A percentile compares a stretch with the other conserved stretches of the same genome.
Conservation (phyloP, 2,113 vertebrate genomes). For the Myxocyprinus asiaticus region DNA sequence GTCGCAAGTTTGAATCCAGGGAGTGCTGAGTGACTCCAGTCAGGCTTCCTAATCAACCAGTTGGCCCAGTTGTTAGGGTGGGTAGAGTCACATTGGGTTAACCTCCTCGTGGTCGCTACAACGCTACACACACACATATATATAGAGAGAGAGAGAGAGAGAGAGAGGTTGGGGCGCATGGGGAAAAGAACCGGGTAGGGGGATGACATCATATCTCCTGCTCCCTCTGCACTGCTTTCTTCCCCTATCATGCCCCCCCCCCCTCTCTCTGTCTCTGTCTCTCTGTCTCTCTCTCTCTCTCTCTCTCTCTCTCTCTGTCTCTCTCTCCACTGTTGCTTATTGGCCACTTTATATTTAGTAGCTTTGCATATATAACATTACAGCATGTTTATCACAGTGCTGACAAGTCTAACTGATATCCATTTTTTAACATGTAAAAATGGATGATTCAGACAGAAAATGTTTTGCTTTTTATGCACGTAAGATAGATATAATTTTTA, state of each 20-base stretch:
- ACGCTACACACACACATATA: too few relatives aligned
- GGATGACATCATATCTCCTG: conserved; percentile 59
- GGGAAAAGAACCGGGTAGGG: conserved; percentile 42
- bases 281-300: not conserved
- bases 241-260: conserved; percentile 35
- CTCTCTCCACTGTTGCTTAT: conserved; percentile 34
- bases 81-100: too few relatives aligned
- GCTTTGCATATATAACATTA: conserved; percentile 37
- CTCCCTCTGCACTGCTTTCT: conserved; percentile 51
- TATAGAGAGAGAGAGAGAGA: too few relatives aligned
- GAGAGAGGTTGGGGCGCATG: not conserved
- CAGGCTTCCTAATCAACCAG: too few relatives aligned
- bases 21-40: too few relatives aligned
- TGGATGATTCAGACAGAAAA: not conserved
- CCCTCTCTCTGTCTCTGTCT: too few relatives aligned
- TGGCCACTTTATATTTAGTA: conserved; percentile 47
- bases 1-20: too few relatives aligned
- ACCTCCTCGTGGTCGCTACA: too few relatives aligned
- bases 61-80: too few relatives aligned
- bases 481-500: not conserved
- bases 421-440: not conserved
- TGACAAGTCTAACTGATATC: conserved; percentile 2
- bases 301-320: not conserved
- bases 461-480: not conserved
- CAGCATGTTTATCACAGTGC: conserved; percentile 38